Percentiles rank a stretch among this genome's conserved stretches.
Conservation (phyloP, 2,888 invertebrate species). For the Leucophenga montana region DNA sequence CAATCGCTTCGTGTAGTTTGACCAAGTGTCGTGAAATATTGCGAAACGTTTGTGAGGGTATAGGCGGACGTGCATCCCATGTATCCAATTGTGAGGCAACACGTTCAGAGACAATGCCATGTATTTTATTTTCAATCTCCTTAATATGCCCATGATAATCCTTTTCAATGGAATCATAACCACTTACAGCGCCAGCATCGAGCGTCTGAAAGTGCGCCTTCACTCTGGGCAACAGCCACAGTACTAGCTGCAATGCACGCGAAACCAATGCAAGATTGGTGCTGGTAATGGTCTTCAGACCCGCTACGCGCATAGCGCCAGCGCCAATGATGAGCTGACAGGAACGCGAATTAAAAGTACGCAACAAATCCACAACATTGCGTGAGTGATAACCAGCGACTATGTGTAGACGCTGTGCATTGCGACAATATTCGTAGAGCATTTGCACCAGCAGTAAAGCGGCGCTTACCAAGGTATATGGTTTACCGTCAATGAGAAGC, state of each 20-base stretch:
- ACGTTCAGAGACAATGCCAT: conserved; percentile 90
- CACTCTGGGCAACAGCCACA: conserved; percentile 85
- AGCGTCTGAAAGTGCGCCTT: conserved; percentile 80
- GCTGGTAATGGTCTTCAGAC: conserved; percentile 94
- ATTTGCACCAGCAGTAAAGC: conserved; percentile 91
- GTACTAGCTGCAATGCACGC: conserved; percentile 85
- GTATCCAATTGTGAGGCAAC: conserved; percentile 84
- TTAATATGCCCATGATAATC: conserved; percentile 91
- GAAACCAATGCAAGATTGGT: conserved; percentile 92
- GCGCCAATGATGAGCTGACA: conserved; percentile 97
- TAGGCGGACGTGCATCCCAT: conserved; percentile 96
- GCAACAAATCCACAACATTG: conserved; percentile 89
- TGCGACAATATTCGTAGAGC: conserved; percentile 92
- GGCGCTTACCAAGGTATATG: conserved; percentile 85
- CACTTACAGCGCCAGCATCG: conserved; percentile 71
- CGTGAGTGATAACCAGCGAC: conserved; percentile 87
- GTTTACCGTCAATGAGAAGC: conserved; percentile 80
- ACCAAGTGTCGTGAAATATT: conserved; percentile 90
- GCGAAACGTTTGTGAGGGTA: conserved; percentile 92
- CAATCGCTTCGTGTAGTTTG: conserved; percentile 92
- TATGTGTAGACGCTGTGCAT: conserved; percentile 84
- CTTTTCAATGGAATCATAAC: conserved; percentile 83
- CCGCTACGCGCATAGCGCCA: conserved; percentile 95
- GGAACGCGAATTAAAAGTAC: conserved; percentile 89
- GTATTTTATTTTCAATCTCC: conserved; percentile 93